Percentiles rank a stretch among this genome's conserved stretches.
phyloP scores from a whole-genome alignment of 2,797 vertebrate genomes.

The Iguana delicatissima region DNA sequence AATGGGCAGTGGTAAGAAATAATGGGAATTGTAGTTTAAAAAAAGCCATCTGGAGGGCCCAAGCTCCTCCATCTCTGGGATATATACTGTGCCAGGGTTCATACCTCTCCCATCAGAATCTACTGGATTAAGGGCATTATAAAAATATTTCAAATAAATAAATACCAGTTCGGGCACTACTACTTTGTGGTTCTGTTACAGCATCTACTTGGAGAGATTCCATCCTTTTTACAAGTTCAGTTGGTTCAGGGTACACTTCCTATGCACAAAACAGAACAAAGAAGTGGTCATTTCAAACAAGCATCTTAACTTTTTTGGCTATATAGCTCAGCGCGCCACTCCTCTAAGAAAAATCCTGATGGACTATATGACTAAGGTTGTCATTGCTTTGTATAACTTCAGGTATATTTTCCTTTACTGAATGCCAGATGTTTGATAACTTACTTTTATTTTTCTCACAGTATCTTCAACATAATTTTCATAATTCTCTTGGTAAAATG shows the following conservation, averaged over 20 bases:
- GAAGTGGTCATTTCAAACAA: neutral
- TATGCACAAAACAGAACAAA: slow-evolving; percentile 60
- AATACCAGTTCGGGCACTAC: slow-evolving; percentile 78
- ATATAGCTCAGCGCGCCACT: neutral
- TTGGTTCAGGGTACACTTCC: slow-evolving; percentile 81
- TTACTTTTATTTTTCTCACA: slow-evolving; percentile 84
- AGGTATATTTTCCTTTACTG: neutral
- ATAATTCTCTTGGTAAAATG: slow-evolving; percentile 83
- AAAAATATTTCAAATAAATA: neutral
- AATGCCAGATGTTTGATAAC: slow-evolving; percentile 48
- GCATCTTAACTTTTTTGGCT: neutral
- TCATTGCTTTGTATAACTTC: neutral
- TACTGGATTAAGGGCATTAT: neutral
- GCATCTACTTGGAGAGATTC: slow-evolving; percentile 84
- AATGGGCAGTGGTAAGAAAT: neutral
- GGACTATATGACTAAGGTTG: neutral
- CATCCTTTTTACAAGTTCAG: slow-evolving; percentile 84
- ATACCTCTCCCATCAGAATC: neutral
- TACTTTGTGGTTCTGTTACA: slow-evolving; percentile 66
- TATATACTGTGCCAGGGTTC: neutral
- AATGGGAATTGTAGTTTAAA: neutral
- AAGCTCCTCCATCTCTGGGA: neutral
- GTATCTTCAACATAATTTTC: slow-evolving; percentile 81
- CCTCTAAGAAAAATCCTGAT: too few relatives aligned
- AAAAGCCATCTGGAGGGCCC: neutral